These are phyloP conservation scores for Dreissena rostriformis DNA, from an alignment of 1,140 invertebrate species.

Conservation along the genomic window DNA sequence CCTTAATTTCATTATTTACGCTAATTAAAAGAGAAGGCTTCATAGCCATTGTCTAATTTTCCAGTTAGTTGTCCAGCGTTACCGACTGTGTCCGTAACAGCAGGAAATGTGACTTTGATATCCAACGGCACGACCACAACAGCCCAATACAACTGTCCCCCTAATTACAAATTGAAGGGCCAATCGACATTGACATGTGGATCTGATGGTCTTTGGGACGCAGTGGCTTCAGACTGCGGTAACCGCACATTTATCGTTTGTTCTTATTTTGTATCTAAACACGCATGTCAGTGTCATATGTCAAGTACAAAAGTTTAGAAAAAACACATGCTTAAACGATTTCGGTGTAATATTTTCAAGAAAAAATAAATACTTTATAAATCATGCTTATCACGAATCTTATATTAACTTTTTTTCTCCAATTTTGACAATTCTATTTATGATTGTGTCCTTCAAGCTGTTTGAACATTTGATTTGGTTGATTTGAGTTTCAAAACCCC, in stretches of 20 bases:
- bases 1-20: not conserved
- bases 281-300: too few relatives aligned
- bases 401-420: too few relatives aligned
- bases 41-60: not conserved
- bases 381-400: too few relatives aligned
- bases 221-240: conserved; percentile 39
- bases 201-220: conserved; percentile 21
- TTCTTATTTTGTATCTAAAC: too few relatives aligned
- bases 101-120: conserved; percentile 3
- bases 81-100: not conserved
- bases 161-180: conserved; percentile 20
- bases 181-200: conserved; percentile 4
- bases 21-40: not conserved
- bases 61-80: conserved; percentile 25
- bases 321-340: too few relatives aligned
- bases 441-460: too few relatives aligned
- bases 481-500: too few relatives aligned
- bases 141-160: conserved; percentile 22
- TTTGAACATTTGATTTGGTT: too few relatives aligned
- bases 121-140: conserved; percentile 37
- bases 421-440: too few relatives aligned
- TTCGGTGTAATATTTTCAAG: too few relatives aligned
- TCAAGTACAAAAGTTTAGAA: too few relatives aligned
- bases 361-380: too few relatives aligned
- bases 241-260: not conserved